phyloP scores from a whole-genome alignment of 1,140 invertebrate genomes.

The Agrilus planipennis region DNA sequence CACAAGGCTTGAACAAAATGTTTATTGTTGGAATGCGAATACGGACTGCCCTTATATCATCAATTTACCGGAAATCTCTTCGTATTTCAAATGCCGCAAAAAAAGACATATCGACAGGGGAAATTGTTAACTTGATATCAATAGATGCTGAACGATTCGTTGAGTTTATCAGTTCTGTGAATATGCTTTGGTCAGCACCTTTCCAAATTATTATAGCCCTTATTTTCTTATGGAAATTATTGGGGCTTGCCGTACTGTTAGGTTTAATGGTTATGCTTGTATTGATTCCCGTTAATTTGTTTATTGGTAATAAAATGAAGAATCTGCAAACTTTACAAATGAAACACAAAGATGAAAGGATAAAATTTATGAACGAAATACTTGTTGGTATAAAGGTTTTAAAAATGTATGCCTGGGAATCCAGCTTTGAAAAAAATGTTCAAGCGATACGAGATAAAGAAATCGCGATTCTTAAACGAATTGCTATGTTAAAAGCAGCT shows the following conservation, averaged over 20 bases:
- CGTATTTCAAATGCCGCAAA: slow-evolving; percentile 64
- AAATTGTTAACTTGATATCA: slow-evolving; percentile 74
- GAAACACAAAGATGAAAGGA: slow-evolving; percentile 84
- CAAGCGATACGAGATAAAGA: slow-evolving; percentile 73
- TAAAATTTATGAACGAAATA: slow-evolving; percentile 92
- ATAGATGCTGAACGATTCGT: slow-evolving; percentile 71
- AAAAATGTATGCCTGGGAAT: slow-evolving; percentile 85
- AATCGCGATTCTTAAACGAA: slow-evolving; percentile 67
- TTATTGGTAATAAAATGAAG: slow-evolving; percentile 74
- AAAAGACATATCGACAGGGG: slow-evolving; percentile 78
- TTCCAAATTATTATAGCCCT: slow-evolving; percentile 64
- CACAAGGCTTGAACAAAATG: slow-evolving; percentile 85
- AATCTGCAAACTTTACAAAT: slow-evolving; percentile 76
- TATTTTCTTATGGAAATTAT: slow-evolving; percentile 75
- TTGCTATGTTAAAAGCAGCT: slow-evolving; percentile 77
- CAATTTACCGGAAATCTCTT: slow-evolving; percentile 85
- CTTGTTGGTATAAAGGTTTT: slow-evolving; percentile 88
- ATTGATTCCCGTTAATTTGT: slow-evolving; percentile 79
- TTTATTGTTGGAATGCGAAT: slow-evolving; percentile 84
- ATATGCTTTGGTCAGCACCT: slow-evolving; percentile 62
- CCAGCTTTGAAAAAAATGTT: slow-evolving; percentile 76
- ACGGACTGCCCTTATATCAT: slow-evolving; percentile 79
- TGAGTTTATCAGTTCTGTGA: slow-evolving; percentile 48
- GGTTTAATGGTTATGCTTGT: slow-evolving; percentile 87
- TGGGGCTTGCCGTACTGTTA: slow-evolving; percentile 77